Evolutionary conservation across 1,140 invertebrate genomes (phyloP).

Genomic region (Cyclargus thomasi): DNA sequence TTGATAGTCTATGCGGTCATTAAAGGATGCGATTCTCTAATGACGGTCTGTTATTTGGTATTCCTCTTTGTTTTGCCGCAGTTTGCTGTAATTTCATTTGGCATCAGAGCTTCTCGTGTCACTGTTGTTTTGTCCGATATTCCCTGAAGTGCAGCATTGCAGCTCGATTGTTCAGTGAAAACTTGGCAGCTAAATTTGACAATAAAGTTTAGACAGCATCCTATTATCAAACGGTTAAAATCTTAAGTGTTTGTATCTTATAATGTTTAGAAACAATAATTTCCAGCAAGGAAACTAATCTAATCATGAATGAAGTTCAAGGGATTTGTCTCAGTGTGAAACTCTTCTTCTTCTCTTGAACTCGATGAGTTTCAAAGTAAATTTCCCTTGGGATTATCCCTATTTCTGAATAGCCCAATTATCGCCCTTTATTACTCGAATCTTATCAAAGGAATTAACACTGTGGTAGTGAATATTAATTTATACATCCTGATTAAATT

Average conservation of each 20-base stretch:
- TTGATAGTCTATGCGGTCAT: neutral
- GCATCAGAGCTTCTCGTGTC: neutral
- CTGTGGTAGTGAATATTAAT: neutral
- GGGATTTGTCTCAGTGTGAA: too few relatives aligned
- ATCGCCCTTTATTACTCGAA: neutral
- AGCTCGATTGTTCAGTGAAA: neutral
- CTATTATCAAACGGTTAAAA: neutral
- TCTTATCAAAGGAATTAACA: neutral
- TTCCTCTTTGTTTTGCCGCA: conserved; percentile 2
- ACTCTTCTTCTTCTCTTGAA: neutral
- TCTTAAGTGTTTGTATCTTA: neutral
- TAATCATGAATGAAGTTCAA: neutral
- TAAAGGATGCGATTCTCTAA: neutral
- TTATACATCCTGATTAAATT: neutral
- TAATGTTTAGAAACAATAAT: neutral
- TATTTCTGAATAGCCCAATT: neutral
- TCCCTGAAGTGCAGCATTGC: neutral
- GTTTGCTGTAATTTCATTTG: neutral
- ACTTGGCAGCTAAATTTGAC: neutral
- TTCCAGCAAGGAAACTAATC: neutral
- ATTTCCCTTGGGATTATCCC: neutral
- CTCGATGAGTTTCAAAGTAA: neutral
- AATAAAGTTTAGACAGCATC: neutral
- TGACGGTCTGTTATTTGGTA: neutral
- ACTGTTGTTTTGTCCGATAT: neutral